phyloP scores from a whole-genome alignment of 2,888 invertebrate species.

The Sphaerophoria rueppellii region DNA sequence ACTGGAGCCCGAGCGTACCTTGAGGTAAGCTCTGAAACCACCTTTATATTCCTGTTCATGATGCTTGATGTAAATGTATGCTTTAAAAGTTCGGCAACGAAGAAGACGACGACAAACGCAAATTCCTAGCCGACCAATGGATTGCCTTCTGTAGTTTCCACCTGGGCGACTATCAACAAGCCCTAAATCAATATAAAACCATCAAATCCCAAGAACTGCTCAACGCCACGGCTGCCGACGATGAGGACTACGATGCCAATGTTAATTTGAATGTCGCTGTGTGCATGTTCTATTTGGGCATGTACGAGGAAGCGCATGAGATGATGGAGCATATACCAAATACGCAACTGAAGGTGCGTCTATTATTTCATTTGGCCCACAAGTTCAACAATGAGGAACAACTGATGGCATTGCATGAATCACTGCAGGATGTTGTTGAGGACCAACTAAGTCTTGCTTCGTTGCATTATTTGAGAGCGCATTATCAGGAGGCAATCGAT shows the following conservation, averaged over 20 bases:
- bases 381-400: conserved; percentile 94
- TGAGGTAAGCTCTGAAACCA: conserved; percentile 85
- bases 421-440: conserved; percentile 93
- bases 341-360: conserved; percentile 87
- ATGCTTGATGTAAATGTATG: not conserved
- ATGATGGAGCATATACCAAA: conserved; percentile 86
- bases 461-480: conserved; percentile 96
- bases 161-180: conserved; percentile 94
- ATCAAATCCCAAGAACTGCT: conserved; percentile 83
- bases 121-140: conserved; percentile 88
- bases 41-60: not conserved
- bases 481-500: conserved; percentile 99
- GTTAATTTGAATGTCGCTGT: conserved; percentile 93
- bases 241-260: conserved; percentile 82
- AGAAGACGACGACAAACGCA: conserved; percentile 76
- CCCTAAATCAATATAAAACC: conserved; percentile 88
- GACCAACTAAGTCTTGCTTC: conserved; percentile 98
- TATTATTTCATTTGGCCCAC: conserved; percentile 96
- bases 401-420: conserved; percentile 91
- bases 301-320: conserved; percentile 87
- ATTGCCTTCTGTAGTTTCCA: conserved; percentile 98
- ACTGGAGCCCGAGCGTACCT: conserved; percentile 96
- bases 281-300: conserved; percentile 95
- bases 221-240: conserved; percentile 77
- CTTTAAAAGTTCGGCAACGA: conserved; percentile 76